phyloP scores from a whole-genome alignment of 2,888 invertebrate species.

The Eudasyphora cyanicolor region DNA sequence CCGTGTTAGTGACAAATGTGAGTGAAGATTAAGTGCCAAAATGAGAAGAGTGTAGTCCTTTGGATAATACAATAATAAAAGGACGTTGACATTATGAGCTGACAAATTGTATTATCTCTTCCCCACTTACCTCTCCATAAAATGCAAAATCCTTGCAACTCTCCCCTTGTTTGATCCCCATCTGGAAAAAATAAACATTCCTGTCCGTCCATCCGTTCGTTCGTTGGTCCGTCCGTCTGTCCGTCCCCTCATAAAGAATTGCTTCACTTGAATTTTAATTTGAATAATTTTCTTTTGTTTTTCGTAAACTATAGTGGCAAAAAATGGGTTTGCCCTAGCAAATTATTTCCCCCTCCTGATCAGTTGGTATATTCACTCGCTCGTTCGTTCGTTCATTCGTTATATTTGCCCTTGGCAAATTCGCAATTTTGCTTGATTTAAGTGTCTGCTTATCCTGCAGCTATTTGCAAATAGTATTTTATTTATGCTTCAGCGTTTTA shows the following conservation, averaged over 20 bases:
- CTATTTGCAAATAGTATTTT: constrained; percentile 12
- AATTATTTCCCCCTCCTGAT: not conserved
- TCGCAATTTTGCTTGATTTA: not conserved
- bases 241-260: not conserved
- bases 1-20: too few species aligned
- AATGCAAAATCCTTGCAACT: too few species aligned
- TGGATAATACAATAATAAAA: too few species aligned
- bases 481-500: not conserved
- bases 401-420: not conserved
- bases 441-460: constrained; percentile 12
- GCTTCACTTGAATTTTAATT: not conserved
- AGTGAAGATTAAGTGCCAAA: too few species aligned
- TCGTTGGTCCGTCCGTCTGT: too few species aligned
- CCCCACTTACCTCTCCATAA: too few species aligned
- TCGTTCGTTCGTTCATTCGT: not conserved
- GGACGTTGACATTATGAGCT: too few species aligned
- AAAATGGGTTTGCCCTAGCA: not conserved
- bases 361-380: not conserved
- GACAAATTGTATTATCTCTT: too few species aligned
- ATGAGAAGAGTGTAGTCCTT: too few species aligned
- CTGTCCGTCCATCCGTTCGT: too few species aligned
- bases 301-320: not conserved
- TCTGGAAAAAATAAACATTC: too few species aligned
- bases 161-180: too few species aligned
- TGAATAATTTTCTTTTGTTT: not conserved